Evolutionary conservation across 2,888 invertebrate species (phyloP), one percentile per base, ranked within the genome.

Genomic region (Leucophenga maculata): DNA sequence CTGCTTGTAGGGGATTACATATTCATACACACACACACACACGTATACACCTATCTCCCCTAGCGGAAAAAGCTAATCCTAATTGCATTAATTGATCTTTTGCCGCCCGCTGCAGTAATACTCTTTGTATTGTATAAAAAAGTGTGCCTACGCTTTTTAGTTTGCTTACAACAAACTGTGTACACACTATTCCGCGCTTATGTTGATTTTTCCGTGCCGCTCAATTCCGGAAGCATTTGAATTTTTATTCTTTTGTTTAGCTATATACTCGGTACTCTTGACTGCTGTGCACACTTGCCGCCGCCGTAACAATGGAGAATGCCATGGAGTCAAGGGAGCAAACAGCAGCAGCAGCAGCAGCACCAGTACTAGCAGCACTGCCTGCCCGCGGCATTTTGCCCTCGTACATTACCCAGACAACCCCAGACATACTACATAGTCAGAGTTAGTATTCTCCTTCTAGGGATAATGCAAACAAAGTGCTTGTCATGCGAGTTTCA

Each of bases 81-180:
- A 48, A 64, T 64, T 46, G 62, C 26, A 20, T 48, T 64, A 64
- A 69, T 74, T 68, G 72, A 71, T 73, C 73, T 67, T 71, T 70
- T 74, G 62, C 65, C 71, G 68, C 71, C 65, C 18, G 16, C n/a
- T 18, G 32, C 60, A 6, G 39, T 39, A n/a, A 9, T n/a, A n/a
- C 31, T 39, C 13, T 18, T 1, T 20, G 55, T 18, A 18, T n/a
- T n/a, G n/a, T 54, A 54, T 4, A 46, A 46, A 46, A 46, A n/a
- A 46, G 39, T 11, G 9, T 39, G 39, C 39, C 39, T 39, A 39
- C 11, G 39, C 11, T 39, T 39, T 39, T 39, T 39, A 11, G 39
- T 39, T 39, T 39, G 11, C 39, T 39, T 39, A 11, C 9, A 39
- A 39, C 39, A 39, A 39, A 39, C 39, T 39, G 39, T 39, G 8